Conservation (phyloP, 2,113 vertebrate species). For the Megaleporinus macrocephalus region DNA sequence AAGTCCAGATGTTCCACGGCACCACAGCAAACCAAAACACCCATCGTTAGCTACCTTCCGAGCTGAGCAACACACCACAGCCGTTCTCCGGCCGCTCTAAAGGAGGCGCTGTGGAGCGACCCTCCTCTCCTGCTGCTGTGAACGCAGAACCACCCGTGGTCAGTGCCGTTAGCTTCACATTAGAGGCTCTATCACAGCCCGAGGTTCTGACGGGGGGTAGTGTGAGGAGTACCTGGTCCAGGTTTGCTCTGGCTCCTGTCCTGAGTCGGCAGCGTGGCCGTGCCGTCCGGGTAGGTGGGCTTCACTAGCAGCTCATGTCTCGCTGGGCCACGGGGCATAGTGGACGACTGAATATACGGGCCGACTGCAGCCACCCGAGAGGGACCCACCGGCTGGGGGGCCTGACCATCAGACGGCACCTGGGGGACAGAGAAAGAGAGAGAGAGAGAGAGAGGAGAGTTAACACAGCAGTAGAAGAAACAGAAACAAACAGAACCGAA, state of each 20-base stretch:
- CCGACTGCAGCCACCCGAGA: slow-evolving; percentile 95
- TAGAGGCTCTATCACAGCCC: no score
- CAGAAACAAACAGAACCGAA: background rate
- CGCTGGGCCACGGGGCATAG: slow-evolving; percentile 87
- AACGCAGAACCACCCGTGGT: slow-evolving; percentile 20
- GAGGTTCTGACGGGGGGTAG: no score
- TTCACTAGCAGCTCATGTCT: slow-evolving; percentile 90
- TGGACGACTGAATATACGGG: slow-evolving; percentile 96
- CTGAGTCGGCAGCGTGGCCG: slow-evolving; percentile 76
- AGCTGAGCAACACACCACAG: slow-evolving; percentile 72
- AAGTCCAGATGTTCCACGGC: background rate
- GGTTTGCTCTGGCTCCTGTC: slow-evolving; percentile 70
- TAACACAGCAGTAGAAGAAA: background rate
- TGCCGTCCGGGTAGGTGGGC: slow-evolving; percentile 85
- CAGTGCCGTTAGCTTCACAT: background rate
- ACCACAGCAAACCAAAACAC: slow-evolving; percentile 57
- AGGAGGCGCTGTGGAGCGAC: slow-evolving; percentile 44
- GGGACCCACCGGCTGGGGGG: slow-evolving; percentile 78
- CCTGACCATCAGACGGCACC: slow-evolving; percentile 79
- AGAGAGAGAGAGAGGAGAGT: background rate
- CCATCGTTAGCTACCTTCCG: slow-evolving; percentile 68
- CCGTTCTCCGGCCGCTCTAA: slow-evolving; percentile 13
- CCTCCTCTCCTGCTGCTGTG: slow-evolving; percentile 61
- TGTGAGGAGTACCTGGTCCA: slow-evolving; percentile 59
- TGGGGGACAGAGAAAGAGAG: slow-evolving; percentile 52